Evolutionary conservation across 2,888 invertebrate species (phyloP).

Genomic region (Buathra laborator): DNA sequence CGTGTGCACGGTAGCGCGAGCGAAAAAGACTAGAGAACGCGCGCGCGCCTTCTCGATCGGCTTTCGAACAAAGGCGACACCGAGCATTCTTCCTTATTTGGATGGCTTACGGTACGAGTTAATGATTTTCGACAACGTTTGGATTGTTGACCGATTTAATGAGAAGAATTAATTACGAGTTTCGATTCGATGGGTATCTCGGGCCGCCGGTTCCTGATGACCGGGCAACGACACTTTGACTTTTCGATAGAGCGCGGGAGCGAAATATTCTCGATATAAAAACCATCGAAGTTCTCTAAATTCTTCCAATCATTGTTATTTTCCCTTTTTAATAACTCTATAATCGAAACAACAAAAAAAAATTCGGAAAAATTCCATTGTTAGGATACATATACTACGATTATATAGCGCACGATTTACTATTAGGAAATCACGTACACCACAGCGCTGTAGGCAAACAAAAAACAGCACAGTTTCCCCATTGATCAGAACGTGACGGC

Average conservation of each 20-base stretch:
- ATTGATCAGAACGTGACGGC: slow-evolving; percentile 41
- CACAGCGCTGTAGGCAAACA: background rate
- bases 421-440: background rate
- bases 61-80: slow-evolving; percentile 37
- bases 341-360: too few relatives aligned
- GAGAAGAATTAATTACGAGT: slow-evolving; percentile 18
- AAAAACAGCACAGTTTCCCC: slow-evolving; percentile 11
- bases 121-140: slow-evolving; percentile 7
- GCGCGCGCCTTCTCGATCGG: slow-evolving; percentile 35
- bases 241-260: slow-evolving; percentile 3
- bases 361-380: background rate
- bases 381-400: background rate
- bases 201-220: slow-evolving; percentile 11
- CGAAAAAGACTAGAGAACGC: background rate
- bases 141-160: background rate
- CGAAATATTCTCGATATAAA: background rate
- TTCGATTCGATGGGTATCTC: background rate
- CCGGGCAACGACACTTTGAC: background rate
- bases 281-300: background rate
- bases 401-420: background rate
- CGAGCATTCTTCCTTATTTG: slow-evolving; percentile 33
- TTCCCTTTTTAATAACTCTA: background rate
- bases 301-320: background rate
- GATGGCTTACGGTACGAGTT: slow-evolving; percentile 12
- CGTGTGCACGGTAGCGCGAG: slow-evolving; percentile 3